These are phyloP conservation scores for Coelinius sp. DNA, from an alignment of 2,888 invertebrate genomes.

Conservation along the genomic window DNA sequence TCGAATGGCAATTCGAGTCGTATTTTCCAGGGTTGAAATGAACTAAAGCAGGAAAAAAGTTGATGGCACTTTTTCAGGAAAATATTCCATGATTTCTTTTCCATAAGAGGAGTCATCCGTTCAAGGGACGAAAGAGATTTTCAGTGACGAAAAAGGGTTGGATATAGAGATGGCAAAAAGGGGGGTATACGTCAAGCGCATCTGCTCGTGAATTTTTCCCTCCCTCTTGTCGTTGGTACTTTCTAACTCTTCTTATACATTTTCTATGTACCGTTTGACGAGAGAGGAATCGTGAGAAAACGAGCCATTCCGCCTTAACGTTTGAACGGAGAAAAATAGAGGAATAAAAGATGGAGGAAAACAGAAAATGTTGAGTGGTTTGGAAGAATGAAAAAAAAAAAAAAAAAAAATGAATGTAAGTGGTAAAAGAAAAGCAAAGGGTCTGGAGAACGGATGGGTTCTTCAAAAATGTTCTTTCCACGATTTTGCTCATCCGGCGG, in stretches of 20 bases:
- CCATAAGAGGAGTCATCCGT: background rate
- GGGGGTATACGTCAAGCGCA: conserved; percentile 40
- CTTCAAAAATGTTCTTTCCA: conserved; percentile 42
- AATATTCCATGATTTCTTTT: conserved; percentile 2
- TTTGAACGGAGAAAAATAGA: conserved; percentile 23
- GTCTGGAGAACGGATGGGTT: conserved; percentile 27
- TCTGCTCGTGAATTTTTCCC: conserved; percentile 40
- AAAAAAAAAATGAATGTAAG: conserved; percentile 13
- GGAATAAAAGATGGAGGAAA: conserved; percentile 7
- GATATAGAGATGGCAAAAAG: conserved; percentile 25
- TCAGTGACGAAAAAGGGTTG: conserved; percentile 10
- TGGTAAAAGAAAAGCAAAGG: conserved; percentile 20
- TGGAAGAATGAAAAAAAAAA: background rate
- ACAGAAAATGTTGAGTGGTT: background rate
- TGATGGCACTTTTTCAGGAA: background rate
- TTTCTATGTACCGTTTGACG: conserved; percentile 36
- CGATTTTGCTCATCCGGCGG: conserved; percentile 35
- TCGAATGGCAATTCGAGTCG: background rate
- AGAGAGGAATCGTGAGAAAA: conserved; percentile 38
- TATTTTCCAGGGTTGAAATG: background rate
- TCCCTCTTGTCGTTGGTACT: background rate
- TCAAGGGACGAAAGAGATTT: conserved; percentile 16
- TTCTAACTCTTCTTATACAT: background rate
- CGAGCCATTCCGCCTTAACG: conserved; percentile 29
- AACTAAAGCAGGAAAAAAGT: background rate